Conservation (phyloP, 2,888 invertebrate genomes). For the Dryadula phaetusa region DNA sequence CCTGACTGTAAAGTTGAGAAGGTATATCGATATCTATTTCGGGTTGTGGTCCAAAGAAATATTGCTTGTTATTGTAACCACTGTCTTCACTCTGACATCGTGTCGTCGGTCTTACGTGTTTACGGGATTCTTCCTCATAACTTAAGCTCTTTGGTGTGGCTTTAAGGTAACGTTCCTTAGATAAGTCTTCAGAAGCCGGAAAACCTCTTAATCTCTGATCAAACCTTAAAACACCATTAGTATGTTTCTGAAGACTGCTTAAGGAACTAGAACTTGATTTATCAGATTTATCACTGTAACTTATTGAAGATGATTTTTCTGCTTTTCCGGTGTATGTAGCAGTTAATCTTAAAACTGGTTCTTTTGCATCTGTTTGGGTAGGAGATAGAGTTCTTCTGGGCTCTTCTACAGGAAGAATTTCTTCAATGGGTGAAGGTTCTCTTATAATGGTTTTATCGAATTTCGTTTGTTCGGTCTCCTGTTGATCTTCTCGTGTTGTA, state of each 20-base stretch:
- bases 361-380: constrained; percentile 54
- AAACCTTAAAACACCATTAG: constrained; percentile 70
- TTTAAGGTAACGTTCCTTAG: constrained; percentile 71
- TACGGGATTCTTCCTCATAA: constrained; percentile 75
- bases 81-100: constrained; percentile 86
- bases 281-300: constrained; percentile 80
- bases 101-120: constrained; percentile 78
- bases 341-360: constrained; percentile 68
- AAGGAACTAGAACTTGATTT: constrained; percentile 82
- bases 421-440: constrained; percentile 60
- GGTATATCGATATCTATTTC: constrained; percentile 84
- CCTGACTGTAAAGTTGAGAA: constrained; percentile 84
- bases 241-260: constrained; percentile 77
- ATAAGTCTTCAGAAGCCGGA: constrained; percentile 58
- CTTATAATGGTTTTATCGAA: constrained; percentile 78
- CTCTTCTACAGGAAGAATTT: constrained; percentile 55
- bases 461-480: constrained; percentile 72
- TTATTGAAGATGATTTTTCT: constrained; percentile 81
- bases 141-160: constrained; percentile 79
- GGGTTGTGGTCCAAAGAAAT: constrained; percentile 74
- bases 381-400: constrained; percentile 58
- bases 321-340: constrained; percentile 65
- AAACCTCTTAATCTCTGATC: constrained; percentile 70
- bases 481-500: constrained; percentile 80
- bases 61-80: constrained; percentile 69